A percentile compares a stretch with the other conserved stretches of the same genome.
These are phyloP conservation scores for Heterochromis multidens DNA, from an alignment of 2,113 vertebrate species.

Conservation along the genomic window DNA sequence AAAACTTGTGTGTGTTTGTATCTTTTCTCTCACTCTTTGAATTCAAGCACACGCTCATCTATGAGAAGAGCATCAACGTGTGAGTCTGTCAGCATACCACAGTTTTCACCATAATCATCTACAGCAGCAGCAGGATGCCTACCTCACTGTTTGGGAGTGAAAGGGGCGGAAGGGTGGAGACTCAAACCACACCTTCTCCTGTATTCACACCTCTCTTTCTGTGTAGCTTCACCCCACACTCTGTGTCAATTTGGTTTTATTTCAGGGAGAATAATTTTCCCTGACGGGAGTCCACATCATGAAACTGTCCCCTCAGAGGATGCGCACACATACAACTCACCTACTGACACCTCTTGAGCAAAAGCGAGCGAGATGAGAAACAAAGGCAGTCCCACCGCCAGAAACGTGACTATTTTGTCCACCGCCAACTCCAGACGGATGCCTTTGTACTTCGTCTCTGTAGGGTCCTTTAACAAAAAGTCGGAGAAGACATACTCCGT, in stretches of 20 bases:
- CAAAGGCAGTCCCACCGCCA: constrained; percentile 90
- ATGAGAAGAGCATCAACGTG: not conserved
- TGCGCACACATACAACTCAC: constrained; percentile 70
- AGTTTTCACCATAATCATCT: not conserved
- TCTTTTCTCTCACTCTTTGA: not conserved
- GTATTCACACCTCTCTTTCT: not conserved
- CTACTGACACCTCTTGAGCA: constrained; percentile 92
- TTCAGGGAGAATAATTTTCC: not conserved
- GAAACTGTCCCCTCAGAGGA: not conserved
- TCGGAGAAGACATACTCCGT: constrained; percentile 96
- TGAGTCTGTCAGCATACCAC: not conserved
- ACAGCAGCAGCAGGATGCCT: not conserved
- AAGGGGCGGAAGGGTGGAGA: constrained; percentile 23
- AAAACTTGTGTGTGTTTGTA: not conserved
- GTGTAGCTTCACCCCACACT: not conserved
- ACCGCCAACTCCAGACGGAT: constrained; percentile 88
- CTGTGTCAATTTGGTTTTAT: not conserved
- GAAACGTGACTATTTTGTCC: constrained; percentile 90
- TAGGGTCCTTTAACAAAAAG: constrained; percentile 89
- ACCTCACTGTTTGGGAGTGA: not conserved
- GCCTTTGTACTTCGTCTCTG: constrained; percentile 86
- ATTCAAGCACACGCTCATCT: not conserved
- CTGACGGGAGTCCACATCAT: not conserved
- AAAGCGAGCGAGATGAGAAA: constrained; percentile 95
- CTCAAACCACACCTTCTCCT: constrained; percentile 32